phyloP scores from a whole-genome alignment of 2,113 vertebrate species.

The Ranitomeya imitator region DNA sequence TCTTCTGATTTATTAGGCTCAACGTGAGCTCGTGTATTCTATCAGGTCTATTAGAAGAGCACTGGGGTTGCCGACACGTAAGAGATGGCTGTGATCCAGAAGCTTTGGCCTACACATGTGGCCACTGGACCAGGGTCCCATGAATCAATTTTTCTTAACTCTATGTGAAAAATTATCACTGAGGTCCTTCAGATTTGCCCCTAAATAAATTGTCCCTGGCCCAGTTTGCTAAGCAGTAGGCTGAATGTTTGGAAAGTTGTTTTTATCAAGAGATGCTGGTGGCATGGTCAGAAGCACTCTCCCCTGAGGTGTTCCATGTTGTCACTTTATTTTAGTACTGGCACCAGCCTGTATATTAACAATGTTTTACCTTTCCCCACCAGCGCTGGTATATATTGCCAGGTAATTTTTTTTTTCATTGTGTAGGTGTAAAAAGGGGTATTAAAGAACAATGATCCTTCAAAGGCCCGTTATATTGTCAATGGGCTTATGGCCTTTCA shows the following conservation, averaged over 20 bases:
- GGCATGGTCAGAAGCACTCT: background rate
- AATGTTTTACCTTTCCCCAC: background rate
- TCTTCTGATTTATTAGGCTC: no score
- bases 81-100: no score
- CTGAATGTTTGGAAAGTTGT: background rate
- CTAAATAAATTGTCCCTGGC: background rate
- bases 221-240: background rate
- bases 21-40: no score
- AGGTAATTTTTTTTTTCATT: background rate
- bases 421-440: background rate
- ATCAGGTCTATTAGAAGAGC: no score
- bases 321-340: background rate
- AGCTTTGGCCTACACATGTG: no score
- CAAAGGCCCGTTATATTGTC: background rate
- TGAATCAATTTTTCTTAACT: no score
- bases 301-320: background rate
- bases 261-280: background rate
- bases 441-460: background rate
- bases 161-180: background rate
- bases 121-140: no score
- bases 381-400: background rate
- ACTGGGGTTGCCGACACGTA: no score
- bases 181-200: background rate
- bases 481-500: background rate
- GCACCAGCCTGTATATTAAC: background rate